phyloP scores from a whole-genome alignment of 2,113 vertebrate species.

The Pandion haliaetus region DNA sequence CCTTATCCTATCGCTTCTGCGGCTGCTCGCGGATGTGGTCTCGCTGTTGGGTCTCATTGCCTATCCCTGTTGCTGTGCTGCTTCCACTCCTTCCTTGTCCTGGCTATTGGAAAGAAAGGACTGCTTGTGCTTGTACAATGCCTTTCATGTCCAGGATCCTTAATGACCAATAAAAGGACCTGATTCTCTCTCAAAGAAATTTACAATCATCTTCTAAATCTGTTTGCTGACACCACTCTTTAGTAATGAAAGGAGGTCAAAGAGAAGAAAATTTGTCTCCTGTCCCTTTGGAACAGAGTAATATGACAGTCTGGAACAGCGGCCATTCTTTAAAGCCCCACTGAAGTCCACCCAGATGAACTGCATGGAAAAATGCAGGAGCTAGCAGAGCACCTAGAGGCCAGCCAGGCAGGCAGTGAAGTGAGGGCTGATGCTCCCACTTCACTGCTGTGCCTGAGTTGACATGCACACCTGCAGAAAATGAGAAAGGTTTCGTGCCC shows the following conservation, averaged over 20 bases:
- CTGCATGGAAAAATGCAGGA: background rate
- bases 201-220: background rate
- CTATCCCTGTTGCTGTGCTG: background rate
- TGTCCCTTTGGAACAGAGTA: background rate
- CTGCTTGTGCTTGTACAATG: background rate
- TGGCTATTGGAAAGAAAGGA: background rate
- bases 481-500: background rate
- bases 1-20: background rate
- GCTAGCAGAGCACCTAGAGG: background rate
- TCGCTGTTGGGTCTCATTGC: background rate
- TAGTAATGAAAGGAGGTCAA: background rate
- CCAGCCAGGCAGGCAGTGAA: background rate
- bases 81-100: background rate
- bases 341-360: background rate
- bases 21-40: fast-evolving
- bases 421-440: background rate
- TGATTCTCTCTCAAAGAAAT: background rate
- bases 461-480: background rate
- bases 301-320: background rate
- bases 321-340: background rate
- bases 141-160: background rate
- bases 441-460: background rate
- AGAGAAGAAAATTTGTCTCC: background rate
- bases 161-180: background rate
- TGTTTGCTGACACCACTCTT: background rate